Base-by-base conservation (phyloP, 2,113 vertebrate species). In the Cervus canadensis region DNA sequence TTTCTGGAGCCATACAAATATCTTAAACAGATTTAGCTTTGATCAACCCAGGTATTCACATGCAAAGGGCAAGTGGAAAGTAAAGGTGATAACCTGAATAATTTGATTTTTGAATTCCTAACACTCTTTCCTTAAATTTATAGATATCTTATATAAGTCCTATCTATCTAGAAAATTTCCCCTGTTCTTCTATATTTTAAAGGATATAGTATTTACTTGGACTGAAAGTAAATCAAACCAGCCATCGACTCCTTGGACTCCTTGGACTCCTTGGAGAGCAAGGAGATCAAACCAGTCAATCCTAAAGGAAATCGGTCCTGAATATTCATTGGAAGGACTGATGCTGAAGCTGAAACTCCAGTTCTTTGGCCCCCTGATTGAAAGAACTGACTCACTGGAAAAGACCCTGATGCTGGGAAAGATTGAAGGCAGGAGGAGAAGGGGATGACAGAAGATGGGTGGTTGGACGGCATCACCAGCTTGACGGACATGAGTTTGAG, bases 151-250 rank as follows among this genome's bases (percentile, higher is more conserved):
- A 25, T 26, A 12, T 8, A 36, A 62, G 30, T 3, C 9, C 33
- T 96, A 81, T 96, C 45, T 92, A n/a, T 90, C 33, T 8, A 87
- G 25, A 95, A 64, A 59, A 89, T 92, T 91, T 95, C 60, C 59
- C 84, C 19, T 8, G 9, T 93, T 96, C 28, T 78, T 96, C 71
- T 76, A 7, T 43, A 76, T 76, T 76, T 76, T 43, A 43, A 76
- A 88, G 25, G 26, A 59, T 82, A 67, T 56, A 84, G 25, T 76
- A 91, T 88, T 95, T 95, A 13, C 33, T 71, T 71, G n/a, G n/a
- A 71, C 10, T 40, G 67, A 71, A 71, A 40, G n/a, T 40, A 71
- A 71, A 71, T 40, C 5, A 71, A 71, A 71, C 67, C 67, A 71
- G 19, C 10, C 67, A 71, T 40, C 23, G n/a, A 71, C 16, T 36